Percentiles rank a stretch among this genome's conserved stretches.
Conservation (phyloP, 2,113 vertebrate genomes). For the Rhipidura dahli region DNA sequence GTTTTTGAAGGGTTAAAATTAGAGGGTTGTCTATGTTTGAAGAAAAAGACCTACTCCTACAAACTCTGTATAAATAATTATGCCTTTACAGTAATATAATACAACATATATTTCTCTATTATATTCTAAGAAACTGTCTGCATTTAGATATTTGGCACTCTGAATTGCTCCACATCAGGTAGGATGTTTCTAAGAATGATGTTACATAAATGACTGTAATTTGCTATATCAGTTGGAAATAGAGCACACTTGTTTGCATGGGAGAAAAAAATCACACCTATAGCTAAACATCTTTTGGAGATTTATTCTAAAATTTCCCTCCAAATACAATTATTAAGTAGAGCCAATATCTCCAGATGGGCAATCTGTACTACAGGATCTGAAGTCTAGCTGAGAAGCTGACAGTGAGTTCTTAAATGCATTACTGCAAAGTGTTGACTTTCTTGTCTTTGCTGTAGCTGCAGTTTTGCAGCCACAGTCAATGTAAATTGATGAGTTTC, state of each 20-base stretch:
- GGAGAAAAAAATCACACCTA: neutral
- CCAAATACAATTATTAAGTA: neutral
- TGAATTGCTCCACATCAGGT: neutral
- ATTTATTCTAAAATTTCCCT: neutral
- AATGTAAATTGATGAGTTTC: slow-evolving; percentile 52
- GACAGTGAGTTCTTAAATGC: neutral
- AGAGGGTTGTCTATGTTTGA: neutral
- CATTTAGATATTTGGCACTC: neutral
- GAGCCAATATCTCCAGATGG: neutral
- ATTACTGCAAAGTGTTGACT: neutral
- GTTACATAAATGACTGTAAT: neutral
- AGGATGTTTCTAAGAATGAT: neutral
- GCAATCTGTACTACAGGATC: neutral
- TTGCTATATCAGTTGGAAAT: neutral
- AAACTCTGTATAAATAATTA: neutral
- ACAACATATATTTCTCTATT: neutral
- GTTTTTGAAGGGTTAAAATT: neutral
- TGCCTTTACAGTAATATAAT: neutral
- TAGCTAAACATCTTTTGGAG: neutral
- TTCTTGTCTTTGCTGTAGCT: slow-evolving; percentile 16
- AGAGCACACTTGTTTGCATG: neutral
- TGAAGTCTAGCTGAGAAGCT: slow-evolving; percentile 27
- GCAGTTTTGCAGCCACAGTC: slow-evolving; percentile 10
- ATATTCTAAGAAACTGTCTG: neutral
- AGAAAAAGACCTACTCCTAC: neutral